These are phyloP conservation scores for Barypeithes pellucidus DNA, from an alignment of 2,888 invertebrate genomes.

Conservation along the genomic window DNA sequence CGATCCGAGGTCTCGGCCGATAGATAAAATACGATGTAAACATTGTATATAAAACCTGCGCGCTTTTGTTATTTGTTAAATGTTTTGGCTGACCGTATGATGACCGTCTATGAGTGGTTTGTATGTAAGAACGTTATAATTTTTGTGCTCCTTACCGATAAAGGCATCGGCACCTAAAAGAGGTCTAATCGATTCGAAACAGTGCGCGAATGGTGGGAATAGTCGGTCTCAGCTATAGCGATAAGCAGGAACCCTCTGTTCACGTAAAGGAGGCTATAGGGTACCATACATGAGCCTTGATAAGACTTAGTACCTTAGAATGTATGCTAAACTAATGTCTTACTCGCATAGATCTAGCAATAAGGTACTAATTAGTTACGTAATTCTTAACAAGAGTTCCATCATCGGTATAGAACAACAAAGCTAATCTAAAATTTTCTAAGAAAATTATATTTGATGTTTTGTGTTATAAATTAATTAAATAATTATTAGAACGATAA, in stretches of 20 bases:
- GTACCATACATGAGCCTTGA: too few species aligned
- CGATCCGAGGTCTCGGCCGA: slow-evolving; percentile 46
- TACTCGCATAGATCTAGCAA: neutral
- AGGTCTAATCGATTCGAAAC: too few species aligned
- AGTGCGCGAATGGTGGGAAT: too few species aligned
- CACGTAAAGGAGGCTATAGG: too few species aligned
- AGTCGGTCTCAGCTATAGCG: too few species aligned
- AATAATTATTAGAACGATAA: slow-evolving; percentile 9
- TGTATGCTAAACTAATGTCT: neutral
- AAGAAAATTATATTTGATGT: neutral
- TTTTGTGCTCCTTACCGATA: slow-evolving; percentile 36
- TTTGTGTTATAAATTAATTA: slow-evolving; percentile 5
- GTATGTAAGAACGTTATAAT: slow-evolving; percentile 7
- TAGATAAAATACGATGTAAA: slow-evolving; percentile 54
- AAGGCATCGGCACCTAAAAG: neutral
- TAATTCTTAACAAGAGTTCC: neutral
- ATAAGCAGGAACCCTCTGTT: too few species aligned
- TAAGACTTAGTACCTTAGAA: neutral
- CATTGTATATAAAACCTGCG: slow-evolving; percentile 52
- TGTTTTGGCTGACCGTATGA: slow-evolving; percentile 46
- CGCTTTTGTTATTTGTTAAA: slow-evolving; percentile 43
- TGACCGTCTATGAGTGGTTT: slow-evolving; percentile 43
- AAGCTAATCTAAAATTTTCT: neutral
- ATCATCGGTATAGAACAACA: slow-evolving; percentile 9
- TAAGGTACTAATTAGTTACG: neutral